Conservation (phyloP, 1,140 invertebrate species). For the Whitmania pigra region DNA sequence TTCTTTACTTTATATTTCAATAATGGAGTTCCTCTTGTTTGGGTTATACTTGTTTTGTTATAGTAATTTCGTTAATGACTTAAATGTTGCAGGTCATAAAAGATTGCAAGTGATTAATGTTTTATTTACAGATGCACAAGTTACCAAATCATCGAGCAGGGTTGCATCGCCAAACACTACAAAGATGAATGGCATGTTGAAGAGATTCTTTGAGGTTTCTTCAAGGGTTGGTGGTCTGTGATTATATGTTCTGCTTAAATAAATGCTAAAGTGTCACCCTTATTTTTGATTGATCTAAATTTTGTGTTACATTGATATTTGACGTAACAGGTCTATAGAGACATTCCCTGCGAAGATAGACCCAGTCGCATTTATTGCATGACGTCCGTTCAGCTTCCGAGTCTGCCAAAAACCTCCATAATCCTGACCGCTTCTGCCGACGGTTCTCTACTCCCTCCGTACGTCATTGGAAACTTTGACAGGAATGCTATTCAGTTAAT, state of each 20-base stretch:
- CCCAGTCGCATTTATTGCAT: slow-evolving; percentile 18
- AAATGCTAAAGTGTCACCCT: too few relatives aligned
- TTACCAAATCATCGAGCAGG: slow-evolving; percentile 13
- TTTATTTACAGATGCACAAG: slow-evolving; percentile 15
- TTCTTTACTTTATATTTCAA: too few relatives aligned
- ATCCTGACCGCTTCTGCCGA: slow-evolving; percentile 19
- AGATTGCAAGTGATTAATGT: neutral
- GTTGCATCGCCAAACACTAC: slow-evolving; percentile 15
- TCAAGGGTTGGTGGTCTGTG: slow-evolving; percentile 15
- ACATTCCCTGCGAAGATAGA: slow-evolving; percentile 11
- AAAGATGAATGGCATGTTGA: slow-evolving; percentile 20
- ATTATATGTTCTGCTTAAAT: too few relatives aligned
- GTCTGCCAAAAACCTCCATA: slow-evolving; percentile 8
- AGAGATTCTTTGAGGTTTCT: slow-evolving; percentile 20
- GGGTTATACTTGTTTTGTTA: too few relatives aligned
- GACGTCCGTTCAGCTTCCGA: slow-evolving; percentile 2
- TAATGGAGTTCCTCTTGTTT: too few relatives aligned
- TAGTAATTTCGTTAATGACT: too few relatives aligned
- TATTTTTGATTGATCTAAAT: neutral
- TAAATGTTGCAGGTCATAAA: too few relatives aligned
- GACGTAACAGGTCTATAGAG: slow-evolving; percentile 2
- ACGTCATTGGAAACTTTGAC: slow-evolving; percentile 9
- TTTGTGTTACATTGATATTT: too few relatives aligned
- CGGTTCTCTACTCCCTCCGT: slow-evolving; percentile 19
- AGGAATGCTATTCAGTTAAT: neutral